These are phyloP conservation scores for Andrena chrysosceles DNA, from an alignment of 2,888 invertebrate species.

Conservation along the genomic window DNA sequence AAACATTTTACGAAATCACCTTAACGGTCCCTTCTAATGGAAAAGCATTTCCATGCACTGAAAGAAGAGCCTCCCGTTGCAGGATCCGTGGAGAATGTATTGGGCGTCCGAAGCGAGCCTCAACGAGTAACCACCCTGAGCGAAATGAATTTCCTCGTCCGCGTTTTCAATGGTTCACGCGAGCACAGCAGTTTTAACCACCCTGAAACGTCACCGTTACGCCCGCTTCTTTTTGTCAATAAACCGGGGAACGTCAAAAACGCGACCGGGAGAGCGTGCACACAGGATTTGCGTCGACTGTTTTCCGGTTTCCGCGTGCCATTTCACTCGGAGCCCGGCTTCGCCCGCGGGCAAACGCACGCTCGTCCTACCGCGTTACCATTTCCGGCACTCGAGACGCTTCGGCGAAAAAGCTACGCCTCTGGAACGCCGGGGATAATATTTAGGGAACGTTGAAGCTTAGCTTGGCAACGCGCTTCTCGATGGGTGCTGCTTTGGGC, in stretches of 20 bases:
- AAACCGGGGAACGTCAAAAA: neutral
- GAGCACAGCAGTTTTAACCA: neutral
- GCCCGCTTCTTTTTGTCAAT: conserved; percentile 2
- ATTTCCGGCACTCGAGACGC: conserved; percentile 4
- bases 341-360: neutral
- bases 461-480: neutral
- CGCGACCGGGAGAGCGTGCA: neutral
- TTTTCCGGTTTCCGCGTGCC: neutral
- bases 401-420: neutral
- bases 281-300: conserved; percentile 8
- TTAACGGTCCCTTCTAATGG: too few relatives aligned
- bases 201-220: neutral
- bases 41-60: too few relatives aligned
- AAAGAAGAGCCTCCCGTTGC: too few relatives aligned
- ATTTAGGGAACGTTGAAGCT: neutral
- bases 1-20: too few relatives aligned
- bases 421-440: conserved; percentile 5
- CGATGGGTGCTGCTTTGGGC: neutral
- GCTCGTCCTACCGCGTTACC: neutral
- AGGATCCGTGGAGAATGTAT: neutral
- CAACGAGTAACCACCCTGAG: neutral
- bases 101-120: neutral
- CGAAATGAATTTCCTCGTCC: neutral
- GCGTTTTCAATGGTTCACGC: neutral
- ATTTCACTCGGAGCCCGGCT: neutral